A percentile compares a stretch with the other conserved stretches of the same genome.
phyloP scores from a whole-genome alignment of 1,140 invertebrate genomes.

The Brachionus manjavacas region DNA sequence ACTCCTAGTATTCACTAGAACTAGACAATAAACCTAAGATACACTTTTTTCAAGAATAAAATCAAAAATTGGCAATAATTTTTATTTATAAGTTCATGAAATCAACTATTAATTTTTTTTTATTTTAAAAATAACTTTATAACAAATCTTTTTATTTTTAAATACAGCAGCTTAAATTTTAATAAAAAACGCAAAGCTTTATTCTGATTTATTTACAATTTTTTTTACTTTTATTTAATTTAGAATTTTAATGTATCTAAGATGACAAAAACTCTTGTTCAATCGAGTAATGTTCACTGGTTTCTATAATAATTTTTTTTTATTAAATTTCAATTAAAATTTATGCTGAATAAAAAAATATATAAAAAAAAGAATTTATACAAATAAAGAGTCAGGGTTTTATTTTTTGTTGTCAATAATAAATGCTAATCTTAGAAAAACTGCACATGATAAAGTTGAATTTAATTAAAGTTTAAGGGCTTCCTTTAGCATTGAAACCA shows the following conservation, averaged over 20 bases:
- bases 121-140: not conserved
- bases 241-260: not conserved
- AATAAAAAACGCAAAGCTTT: not conserved
- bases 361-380: not conserved
- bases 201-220: not conserved
- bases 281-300: not conserved
- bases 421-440: not conserved
- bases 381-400: not conserved
- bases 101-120: not conserved
- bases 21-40: no score
- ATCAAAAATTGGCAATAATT: no score
- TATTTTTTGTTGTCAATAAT: not conserved
- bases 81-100: no score
- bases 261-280: not conserved
- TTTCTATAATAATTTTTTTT: not conserved
- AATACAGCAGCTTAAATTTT: no score
- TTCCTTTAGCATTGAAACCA: slow-evolving; percentile 40
- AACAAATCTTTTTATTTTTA: no score
- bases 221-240: not conserved
- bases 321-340: not conserved
- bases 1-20: no score
- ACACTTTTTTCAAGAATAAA: no score
- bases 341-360: not conserved
- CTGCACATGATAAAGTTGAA: not conserved
- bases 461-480: slow-evolving; percentile 39